A percentile compares a stretch with the other conserved stretches of the same genome.
Evolutionary conservation across 2,113 vertebrate species (phyloP).

Genomic region (Mandrillus leucophaeus): DNA sequence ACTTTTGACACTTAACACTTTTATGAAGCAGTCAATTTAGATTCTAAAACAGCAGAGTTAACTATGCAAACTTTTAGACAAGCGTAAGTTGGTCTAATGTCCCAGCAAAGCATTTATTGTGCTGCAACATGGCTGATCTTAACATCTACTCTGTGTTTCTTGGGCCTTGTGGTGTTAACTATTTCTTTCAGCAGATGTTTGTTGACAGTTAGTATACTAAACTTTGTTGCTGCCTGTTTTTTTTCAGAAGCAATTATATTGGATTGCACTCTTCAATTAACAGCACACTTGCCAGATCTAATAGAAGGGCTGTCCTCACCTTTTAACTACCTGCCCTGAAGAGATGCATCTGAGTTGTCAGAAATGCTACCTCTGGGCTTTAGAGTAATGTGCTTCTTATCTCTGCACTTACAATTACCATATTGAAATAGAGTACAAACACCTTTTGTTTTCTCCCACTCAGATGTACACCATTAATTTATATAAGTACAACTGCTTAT

Average conservation of each 20-base stretch:
- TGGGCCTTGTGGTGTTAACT: not conserved
- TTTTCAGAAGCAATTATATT: slow-evolving; percentile 6
- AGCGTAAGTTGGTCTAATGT: not conserved
- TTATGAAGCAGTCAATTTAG: not conserved
- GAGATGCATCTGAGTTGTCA: not conserved
- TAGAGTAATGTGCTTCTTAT: not conserved
- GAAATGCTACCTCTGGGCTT: not conserved
- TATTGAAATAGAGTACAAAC: not conserved
- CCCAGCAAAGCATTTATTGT: not conserved
- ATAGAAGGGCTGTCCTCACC: not conserved
- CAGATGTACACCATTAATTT: not conserved
- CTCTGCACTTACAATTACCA: not conserved
- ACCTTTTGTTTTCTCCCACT: not conserved
- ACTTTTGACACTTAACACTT: not conserved
- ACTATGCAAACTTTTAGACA: not conserved
- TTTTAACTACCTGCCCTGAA: not conserved
- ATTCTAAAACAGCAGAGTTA: not conserved
- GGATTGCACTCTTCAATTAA: not conserved
- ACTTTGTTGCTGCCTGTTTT: not conserved
- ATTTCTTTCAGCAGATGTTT: not conserved
- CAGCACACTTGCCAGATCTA: not conserved
- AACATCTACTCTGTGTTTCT: not conserved
- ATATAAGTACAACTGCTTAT: not conserved
- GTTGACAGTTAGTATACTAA: not conserved
- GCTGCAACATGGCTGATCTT: not conserved